Evolutionary conservation across 2,888 invertebrate genomes (phyloP), one percentile per base, ranked within the genome.

Genomic region (Melitaea athalia): DNA sequence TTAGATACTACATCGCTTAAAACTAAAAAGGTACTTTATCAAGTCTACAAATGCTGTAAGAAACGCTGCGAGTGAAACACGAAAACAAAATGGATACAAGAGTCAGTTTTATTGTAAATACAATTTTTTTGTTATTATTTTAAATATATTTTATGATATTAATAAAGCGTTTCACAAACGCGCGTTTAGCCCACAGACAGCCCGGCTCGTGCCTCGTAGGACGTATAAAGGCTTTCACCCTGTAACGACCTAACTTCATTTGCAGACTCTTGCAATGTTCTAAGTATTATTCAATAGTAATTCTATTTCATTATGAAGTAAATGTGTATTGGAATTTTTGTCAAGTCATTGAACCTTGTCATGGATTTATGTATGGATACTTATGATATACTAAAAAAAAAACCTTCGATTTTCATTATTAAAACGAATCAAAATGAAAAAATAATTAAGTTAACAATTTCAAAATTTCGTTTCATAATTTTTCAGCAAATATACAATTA

Each of bases 1-100:
- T 92, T 92, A 92, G 52, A 67, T 49, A 52, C 86, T 89, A 88
- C 75, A 79, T 68, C 80, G 77, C 83, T 86, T 85, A 84, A 80
- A 78, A 77, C 84, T 86, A 85, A 88, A 55, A 92, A 92, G 92
- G 92, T 92, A 92, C 92, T 85, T 91, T 87, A 85, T 86, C 85
- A 85, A 83, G 84, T 86, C 83, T 84, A 85, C 79, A 76, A 77
- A 83, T 83, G 84, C 84, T 76, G 84, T 80, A 81, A 78, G 81
- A 87, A 84, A 89, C 87, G 89, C 85, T 73, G 85, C 85, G 85
- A 76, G 83, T 77, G 84, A 88, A 89, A 89, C 88, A 82, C 78
- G 43, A 42, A 7, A 63, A 38, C 45, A 49, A n/a, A n/a, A 49
- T n/a, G 2, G 5, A n/a, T n/a, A 2, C 47, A 5, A 4, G 5